phyloP scores from a whole-genome alignment of 1,140 invertebrate genomes.

The Scaptodrosophila lebanonensis region DNA sequence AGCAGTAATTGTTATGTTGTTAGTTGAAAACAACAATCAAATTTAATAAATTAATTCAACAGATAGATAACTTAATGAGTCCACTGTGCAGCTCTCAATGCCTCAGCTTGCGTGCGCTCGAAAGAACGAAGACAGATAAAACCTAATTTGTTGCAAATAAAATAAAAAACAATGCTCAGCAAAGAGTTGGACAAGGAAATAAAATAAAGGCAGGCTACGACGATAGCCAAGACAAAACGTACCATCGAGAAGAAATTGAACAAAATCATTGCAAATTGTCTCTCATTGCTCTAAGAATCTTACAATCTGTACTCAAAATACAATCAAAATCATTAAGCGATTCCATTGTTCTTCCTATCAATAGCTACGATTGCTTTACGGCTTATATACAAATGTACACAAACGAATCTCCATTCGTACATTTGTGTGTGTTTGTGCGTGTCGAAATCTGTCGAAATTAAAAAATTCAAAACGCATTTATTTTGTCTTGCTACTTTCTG shows the following conservation, averaged over 20 bases:
- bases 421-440: no score
- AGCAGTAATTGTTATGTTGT: no score
- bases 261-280: slow-evolving; percentile 61
- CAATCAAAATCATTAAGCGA: slow-evolving; percentile 27
- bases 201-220: slow-evolving; percentile 20
- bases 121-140: slow-evolving; percentile 33
- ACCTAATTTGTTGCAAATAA: slow-evolving; percentile 62
- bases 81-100: background rate
- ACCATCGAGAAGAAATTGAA: slow-evolving; percentile 21
- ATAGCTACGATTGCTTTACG: slow-evolving; percentile 9
- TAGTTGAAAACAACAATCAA: no score
- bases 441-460: background rate
- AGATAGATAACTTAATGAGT: no score
- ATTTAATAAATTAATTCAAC: no score
- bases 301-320: slow-evolving; percentile 25
- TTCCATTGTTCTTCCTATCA: no score
- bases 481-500: no score
- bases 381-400: no score
- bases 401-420: no score
- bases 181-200: slow-evolving; percentile 14
- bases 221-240: background rate
- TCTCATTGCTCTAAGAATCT: slow-evolving; percentile 26
- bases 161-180: slow-evolving; percentile 44
- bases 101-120: background rate
- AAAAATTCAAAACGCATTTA: slow-evolving; percentile 46